Percentiles rank a stretch among this genome's conserved stretches.
phyloP scores from a whole-genome alignment of 2,113 vertebrate species.

The Chlamydotis undulata region DNA sequence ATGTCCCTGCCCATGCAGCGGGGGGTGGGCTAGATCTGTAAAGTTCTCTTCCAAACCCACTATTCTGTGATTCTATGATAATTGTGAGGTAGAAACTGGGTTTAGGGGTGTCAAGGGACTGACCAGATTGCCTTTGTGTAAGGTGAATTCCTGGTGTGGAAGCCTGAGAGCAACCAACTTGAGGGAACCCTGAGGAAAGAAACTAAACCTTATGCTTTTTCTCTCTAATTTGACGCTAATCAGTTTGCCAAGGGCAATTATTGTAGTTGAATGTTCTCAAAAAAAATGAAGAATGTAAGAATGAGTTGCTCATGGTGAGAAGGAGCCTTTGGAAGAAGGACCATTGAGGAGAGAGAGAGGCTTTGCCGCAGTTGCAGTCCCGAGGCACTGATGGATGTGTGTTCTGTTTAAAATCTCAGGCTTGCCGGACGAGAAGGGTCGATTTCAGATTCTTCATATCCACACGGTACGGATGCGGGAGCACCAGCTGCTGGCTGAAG shows the following conservation, averaged over 20 bases:
- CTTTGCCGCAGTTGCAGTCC: background rate
- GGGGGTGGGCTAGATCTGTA: too few species aligned
- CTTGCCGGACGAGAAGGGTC: conserved; percentile 90
- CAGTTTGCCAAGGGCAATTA: background rate
- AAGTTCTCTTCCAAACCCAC: too few species aligned
- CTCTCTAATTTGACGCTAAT: background rate
- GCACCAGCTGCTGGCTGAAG: conserved; percentile 80
- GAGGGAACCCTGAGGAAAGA: background rate
- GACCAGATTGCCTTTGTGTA: background rate
- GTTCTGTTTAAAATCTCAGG: conserved; percentile 68
- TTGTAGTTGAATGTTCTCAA: background rate
- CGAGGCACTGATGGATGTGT: fast-evolving
- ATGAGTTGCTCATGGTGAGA: background rate
- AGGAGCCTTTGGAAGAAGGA: background rate
- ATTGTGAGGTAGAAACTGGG: background rate
- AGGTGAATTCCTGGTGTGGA: background rate
- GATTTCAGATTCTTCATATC: conserved; percentile 93
- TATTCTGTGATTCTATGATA: background rate
- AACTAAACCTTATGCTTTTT: background rate
- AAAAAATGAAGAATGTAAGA: background rate
- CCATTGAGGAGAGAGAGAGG: background rate
- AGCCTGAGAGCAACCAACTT: background rate
- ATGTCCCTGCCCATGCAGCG: too few species aligned
- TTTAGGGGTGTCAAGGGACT: background rate
- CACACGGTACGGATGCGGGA: conserved; percentile 93